Percentiles rank a stretch among this genome's conserved stretches.
Conservation (phyloP, 92 coral and sea anemone species). For the Parazoanthus atlanticus region DNA sequence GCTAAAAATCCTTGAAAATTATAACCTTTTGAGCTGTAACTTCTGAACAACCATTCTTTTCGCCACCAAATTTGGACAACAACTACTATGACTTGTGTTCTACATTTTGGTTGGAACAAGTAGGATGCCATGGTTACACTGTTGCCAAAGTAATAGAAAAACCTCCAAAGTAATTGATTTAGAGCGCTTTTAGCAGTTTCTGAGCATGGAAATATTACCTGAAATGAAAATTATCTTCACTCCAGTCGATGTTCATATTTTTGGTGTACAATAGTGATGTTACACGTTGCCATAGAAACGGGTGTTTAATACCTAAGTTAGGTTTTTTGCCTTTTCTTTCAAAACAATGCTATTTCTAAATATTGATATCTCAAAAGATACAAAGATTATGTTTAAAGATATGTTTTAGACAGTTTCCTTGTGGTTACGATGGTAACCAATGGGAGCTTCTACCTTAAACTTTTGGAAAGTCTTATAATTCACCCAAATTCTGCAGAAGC, state of each 20-base stretch:
- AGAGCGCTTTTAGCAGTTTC: neutral
- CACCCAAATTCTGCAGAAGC: neutral
- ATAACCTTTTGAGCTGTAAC: neutral
- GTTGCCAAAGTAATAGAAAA: neutral
- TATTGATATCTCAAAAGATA: neutral
- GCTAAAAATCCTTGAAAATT: conserved; percentile 2
- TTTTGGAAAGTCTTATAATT: neutral
- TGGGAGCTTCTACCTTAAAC: neutral
- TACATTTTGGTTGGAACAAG: neutral
- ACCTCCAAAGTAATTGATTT: neutral
- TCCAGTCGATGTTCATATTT: neutral
- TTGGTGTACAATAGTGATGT: neutral
- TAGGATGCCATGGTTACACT: neutral
- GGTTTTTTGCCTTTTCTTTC: neutral
- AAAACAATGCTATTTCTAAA: neutral
- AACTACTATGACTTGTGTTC: neutral
- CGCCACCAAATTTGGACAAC: neutral
- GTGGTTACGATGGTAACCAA: neutral
- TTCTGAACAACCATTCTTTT: conserved; percentile 2
- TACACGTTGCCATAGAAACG: neutral
- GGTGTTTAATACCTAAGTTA: neutral
- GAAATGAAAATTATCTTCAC: conserved; percentile 4
- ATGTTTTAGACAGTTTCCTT: neutral
- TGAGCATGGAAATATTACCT: conserved; percentile 6
- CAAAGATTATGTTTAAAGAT: neutral